Percentiles rank a stretch among this genome's conserved stretches.
Evolutionary conservation across 2,797 vertebrate genomes (phyloP).

Genomic region (Sebastes paucispinis): DNA sequence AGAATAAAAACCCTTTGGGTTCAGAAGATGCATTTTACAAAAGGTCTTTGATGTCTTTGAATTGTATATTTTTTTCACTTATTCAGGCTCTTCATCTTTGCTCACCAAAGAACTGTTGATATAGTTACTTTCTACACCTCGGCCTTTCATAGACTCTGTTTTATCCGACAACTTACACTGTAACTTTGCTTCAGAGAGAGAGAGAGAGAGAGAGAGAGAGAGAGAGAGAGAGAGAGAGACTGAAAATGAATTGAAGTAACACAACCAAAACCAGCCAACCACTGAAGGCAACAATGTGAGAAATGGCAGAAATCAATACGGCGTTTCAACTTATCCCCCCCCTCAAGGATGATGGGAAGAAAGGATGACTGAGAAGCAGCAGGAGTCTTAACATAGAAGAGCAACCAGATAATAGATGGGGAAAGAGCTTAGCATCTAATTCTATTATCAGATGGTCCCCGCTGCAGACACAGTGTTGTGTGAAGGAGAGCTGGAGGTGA

Average conservation of each 20-base stretch:
- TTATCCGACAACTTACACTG: slow-evolving; percentile 41
- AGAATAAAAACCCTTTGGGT: slow-evolving; percentile 27
- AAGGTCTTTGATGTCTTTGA: slow-evolving; percentile 57
- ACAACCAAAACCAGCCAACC: slow-evolving; percentile 55
- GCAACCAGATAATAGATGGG: slow-evolving; percentile 64
- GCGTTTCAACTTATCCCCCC: slow-evolving; percentile 57
- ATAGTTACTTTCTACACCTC: neutral
- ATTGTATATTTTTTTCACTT: slow-evolving; percentile 32
- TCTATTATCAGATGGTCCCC: slow-evolving; percentile 54
- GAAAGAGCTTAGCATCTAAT: slow-evolving; percentile 60
- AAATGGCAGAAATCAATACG: slow-evolving; percentile 62
- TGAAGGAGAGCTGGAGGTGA: slow-evolving; percentile 55
- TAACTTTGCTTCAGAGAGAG: slow-evolving; percentile 8
- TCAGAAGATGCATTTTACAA: slow-evolving; percentile 26
- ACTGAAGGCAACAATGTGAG: slow-evolving; percentile 62
- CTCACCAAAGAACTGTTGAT: slow-evolving; percentile 11
- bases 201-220: neutral
- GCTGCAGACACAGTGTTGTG: slow-evolving; percentile 27
- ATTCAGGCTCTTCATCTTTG: slow-evolving; percentile 39
- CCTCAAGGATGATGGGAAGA: slow-evolving; percentile 47
- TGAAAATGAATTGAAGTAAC: slow-evolving; percentile 40
- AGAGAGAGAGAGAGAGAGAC: neutral
- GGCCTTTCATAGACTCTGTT: slow-evolving; percentile 21
- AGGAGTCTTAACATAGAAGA: slow-evolving; percentile 59
- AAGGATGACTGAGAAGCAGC: slow-evolving; percentile 54